Conservation (phyloP, 2,797 vertebrate species). For the Notoglanidium macrostoma region DNA sequence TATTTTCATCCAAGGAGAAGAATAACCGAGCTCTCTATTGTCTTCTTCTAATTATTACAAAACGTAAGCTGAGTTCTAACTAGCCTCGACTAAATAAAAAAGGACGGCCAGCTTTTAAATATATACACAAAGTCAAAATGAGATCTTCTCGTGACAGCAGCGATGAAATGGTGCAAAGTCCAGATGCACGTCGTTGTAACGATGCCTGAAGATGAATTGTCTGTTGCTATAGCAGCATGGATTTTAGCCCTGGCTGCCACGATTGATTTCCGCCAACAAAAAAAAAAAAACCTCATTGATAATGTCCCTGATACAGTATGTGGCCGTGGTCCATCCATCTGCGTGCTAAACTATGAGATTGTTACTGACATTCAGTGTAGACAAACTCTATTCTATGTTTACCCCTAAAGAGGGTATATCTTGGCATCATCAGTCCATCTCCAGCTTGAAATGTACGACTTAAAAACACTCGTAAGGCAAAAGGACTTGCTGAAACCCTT, state of each 20-base stretch:
- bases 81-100: neutral
- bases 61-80: neutral
- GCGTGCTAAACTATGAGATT: neutral
- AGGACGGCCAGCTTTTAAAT: constrained; percentile 29
- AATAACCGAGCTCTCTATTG: neutral
- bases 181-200: constrained; percentile 53
- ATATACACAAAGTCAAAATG: constrained; percentile 21
- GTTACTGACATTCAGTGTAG: neutral
- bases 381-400: neutral
- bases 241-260: constrained; percentile 63
- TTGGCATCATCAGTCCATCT: constrained; percentile 6
- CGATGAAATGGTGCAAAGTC: constrained; percentile 49
- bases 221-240: constrained; percentile 69
- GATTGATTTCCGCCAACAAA: constrained; percentile 55
- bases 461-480: constrained; percentile 25
- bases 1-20: neutral
- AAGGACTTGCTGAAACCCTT: constrained; percentile 8
- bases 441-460: constrained; percentile 6
- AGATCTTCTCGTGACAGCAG: constrained; percentile 12
- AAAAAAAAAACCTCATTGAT: constrained; percentile 4
- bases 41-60: constrained; percentile 16
- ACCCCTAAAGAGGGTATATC: neutral
- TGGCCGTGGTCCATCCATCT: neutral
- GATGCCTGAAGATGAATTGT: constrained; percentile 57
- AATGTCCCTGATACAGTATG: constrained; percentile 8